Evolutionary conservation across 2,113 vertebrate genomes (phyloP), one percentile per base, ranked within the genome.

Genomic region (Chionodraco myersi): DNA sequence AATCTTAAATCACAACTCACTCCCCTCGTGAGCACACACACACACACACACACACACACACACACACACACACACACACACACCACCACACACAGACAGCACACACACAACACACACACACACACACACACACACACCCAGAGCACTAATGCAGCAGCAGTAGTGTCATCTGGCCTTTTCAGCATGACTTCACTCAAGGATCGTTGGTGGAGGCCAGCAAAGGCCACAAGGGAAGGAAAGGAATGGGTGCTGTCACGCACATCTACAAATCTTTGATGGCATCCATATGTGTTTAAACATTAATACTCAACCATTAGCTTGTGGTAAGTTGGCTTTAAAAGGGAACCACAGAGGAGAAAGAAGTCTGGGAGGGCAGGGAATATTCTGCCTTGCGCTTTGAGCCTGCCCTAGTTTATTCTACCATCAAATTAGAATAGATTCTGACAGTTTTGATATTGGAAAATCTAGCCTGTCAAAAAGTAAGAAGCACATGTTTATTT

Each of bases 251-350:
- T 87, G 90, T 90, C 90, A 90, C 70, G 68, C 83, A 85, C 81
- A 61, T 90, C 88, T 79, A 61, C 83, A 91, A 89, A 89, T 89
- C 82, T 91, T 88, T 90, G 78, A 89, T 86, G 70, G 75, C 79
- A 72, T 88, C 86, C 80, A 83, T 84, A 79, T 61, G 84, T 83
- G 83, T 90, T 94, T 88, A 94, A 94, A 93, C 79, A 92, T 93
- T 93, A 62, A 94, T 92, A 83, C 15, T 7, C 60, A 36, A 60
- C 86, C 89, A 92, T 94, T 92, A 92, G 90, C 83, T 88, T 84
- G 88, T 80, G 79, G 90, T 89, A 86, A 89, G 86, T 86, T 73
- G 79, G 89, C 88, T 87, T 92, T 92, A 89, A 93, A 88, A 89
- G 80, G 65, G 63, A 85, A 72, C 68, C 74, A 61, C 78, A 80